A percentile compares a stretch with the other conserved stretches of the same genome.
These are phyloP conservation scores for Erethizon dorsatum DNA, from an alignment of 2,797 vertebrate genomes.

Conservation along the genomic window DNA sequence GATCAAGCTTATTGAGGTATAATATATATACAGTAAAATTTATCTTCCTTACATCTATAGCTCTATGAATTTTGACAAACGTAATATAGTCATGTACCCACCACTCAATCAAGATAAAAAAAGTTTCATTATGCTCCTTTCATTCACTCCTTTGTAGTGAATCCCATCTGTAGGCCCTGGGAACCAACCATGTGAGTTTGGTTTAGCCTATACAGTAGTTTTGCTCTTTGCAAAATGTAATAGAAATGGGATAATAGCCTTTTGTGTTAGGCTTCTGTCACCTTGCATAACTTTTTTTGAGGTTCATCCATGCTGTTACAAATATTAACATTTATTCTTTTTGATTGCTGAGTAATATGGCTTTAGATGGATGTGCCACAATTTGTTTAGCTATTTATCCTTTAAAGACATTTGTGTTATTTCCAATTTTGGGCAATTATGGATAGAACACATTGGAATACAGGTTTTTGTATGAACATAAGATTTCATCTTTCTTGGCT, in stretches of 20 bases:
- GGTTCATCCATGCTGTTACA: neutral
- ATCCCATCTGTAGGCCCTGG: neutral
- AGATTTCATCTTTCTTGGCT: neutral
- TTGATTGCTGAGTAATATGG: neutral
- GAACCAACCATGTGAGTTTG: neutral
- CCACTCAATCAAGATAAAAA: neutral
- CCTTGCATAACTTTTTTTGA: slow-evolving; percentile 17
- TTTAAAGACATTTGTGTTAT: slow-evolving; percentile 19
- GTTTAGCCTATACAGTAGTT: neutral
- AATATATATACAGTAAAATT: neutral
- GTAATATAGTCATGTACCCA: neutral
- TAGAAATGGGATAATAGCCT: neutral
- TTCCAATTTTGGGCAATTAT: neutral
- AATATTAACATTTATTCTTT: slow-evolving; percentile 11
- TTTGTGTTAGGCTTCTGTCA: slow-evolving; percentile 37
- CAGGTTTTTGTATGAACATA: neutral
- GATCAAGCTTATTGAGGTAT: neutral
- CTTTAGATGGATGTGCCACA: neutral
- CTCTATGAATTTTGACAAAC: slow-evolving; percentile 47
- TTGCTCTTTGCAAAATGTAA: neutral
- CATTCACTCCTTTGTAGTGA: neutral
- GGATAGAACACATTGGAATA: neutral
- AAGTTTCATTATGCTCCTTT: neutral
- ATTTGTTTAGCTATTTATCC: neutral
- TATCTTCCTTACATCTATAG: neutral